A percentile compares a stretch with the other conserved stretches of the same genome.
Conservation (phyloP, 1,140 invertebrate species). For the Tetraneura akinire region DNA sequence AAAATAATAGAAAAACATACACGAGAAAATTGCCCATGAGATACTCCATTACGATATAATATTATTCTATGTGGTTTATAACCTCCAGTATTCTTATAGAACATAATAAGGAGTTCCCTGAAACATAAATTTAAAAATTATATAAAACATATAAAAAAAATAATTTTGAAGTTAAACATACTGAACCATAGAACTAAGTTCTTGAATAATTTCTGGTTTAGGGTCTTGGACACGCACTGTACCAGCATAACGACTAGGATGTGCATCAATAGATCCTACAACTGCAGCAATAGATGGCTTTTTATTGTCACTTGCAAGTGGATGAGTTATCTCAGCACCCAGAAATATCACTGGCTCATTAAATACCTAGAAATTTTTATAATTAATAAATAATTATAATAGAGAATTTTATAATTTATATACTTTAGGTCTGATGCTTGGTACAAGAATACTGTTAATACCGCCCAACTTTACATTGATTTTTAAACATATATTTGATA, state of each 20-base stretch:
- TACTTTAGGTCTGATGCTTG: constrained; percentile 87
- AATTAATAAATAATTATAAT: background rate
- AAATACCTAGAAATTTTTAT: constrained; percentile 72
- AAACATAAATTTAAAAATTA: constrained; percentile 54
- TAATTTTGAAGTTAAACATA: constrained; percentile 57
- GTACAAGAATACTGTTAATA: constrained; percentile 98
- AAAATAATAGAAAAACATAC: constrained; percentile 58
- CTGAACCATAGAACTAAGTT: constrained; percentile 97
- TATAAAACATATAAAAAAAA: constrained; percentile 23
- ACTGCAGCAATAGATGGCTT: constrained; percentile 98
- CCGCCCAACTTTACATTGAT: constrained; percentile 99
- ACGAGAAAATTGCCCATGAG: constrained; percentile 81
- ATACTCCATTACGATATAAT: constrained; percentile 95
- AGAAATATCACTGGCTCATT: constrained; percentile 99
- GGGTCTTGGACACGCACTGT: constrained; percentile 99
- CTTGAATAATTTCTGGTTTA: constrained; percentile 97
- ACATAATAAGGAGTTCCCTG: constrained; percentile 88
- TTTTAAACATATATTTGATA: constrained; percentile 98
- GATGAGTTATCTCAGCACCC: constrained; percentile 99
- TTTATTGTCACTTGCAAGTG: constrained; percentile 97
- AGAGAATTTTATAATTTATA: background rate
- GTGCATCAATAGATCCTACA: constrained; percentile 99
- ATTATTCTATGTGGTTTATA: constrained; percentile 97
- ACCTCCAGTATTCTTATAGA: constrained; percentile 92
- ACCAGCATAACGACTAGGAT: constrained; percentile 97